Evolutionary conservation across 2,113 vertebrate genomes (phyloP).

Genomic region (Sapajus apella): DNA sequence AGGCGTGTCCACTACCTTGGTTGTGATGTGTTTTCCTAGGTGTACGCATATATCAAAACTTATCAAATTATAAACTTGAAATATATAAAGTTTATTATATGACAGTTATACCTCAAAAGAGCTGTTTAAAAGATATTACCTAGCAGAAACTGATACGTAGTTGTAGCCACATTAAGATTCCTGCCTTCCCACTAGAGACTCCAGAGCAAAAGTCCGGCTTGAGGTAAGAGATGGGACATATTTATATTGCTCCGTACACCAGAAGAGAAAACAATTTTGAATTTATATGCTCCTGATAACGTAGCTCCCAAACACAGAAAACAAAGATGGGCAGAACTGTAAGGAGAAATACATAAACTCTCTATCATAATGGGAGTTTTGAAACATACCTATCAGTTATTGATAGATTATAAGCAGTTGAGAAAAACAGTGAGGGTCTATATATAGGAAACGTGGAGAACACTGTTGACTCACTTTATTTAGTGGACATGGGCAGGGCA

Average conservation of each 20-base stretch:
- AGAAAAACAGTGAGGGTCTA: not conserved
- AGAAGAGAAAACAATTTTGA: not conserved
- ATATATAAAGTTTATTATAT: not conserved
- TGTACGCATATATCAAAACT: not conserved
- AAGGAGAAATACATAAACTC: not conserved
- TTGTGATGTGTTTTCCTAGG: not conserved
- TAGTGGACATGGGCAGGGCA: too few relatives aligned
- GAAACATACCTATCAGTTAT: not conserved
- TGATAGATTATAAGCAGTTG: not conserved
- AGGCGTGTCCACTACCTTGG: rapidly evolving
- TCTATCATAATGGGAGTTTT: not conserved
- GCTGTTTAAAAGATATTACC: not conserved
- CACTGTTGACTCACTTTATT: not conserved
- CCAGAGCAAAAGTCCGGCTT: not conserved
- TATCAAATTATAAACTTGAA: not conserved
- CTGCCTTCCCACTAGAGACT: not conserved
- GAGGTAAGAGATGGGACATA: not conserved
- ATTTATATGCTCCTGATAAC: not conserved
- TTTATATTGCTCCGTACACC: not conserved
- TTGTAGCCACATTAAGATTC: not conserved
- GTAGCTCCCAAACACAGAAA: not conserved
- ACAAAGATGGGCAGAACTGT: not conserved
- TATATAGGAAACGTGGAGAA: not conserved
- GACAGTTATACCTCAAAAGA: not conserved
- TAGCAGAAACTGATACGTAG: not conserved